These are phyloP conservation scores for Aphelocoma californica DNA, from an alignment of 2,797 vertebrate species.

Conservation along the genomic window DNA sequence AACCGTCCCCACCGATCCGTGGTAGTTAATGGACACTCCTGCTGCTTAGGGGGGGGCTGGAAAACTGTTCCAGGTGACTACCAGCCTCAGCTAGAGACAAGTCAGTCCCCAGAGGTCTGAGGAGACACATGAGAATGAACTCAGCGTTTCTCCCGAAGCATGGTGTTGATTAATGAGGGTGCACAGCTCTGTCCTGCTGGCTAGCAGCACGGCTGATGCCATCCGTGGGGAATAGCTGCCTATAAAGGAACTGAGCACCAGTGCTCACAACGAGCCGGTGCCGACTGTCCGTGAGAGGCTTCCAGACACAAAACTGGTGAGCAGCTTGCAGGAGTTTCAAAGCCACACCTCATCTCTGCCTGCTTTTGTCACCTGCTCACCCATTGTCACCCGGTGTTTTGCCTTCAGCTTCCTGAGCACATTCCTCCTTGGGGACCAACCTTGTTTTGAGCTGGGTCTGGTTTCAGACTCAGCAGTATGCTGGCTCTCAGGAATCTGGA, in stretches of 20 bases:
- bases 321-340: background rate
- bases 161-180: slow-evolving; percentile 83
- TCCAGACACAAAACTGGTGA: background rate
- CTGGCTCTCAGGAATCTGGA: background rate
- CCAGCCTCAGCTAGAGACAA: slow-evolving; percentile 75
- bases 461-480: background rate
- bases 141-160: slow-evolving; percentile 76
- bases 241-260: background rate
- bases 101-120: slow-evolving; percentile 76
- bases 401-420: background rate
- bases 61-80: slow-evolving; percentile 85
- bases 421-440: background rate
- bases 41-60: slow-evolving; percentile 77
- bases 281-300: background rate
- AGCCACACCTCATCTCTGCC: background rate
- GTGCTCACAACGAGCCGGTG: background rate
- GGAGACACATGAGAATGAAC: slow-evolving; percentile 64
- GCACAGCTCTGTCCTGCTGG: slow-evolving; percentile 74
- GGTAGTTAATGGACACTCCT: slow-evolving; percentile 82
- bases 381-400: background rate
- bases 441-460: background rate
- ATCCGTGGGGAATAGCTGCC: background rate
- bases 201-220: slow-evolving; percentile 60
- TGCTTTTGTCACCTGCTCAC: background rate
- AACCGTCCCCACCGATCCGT: slow-evolving; percentile 82